Conservation (phyloP, 2,113 vertebrate species). For the Bucco capensis region DNA sequence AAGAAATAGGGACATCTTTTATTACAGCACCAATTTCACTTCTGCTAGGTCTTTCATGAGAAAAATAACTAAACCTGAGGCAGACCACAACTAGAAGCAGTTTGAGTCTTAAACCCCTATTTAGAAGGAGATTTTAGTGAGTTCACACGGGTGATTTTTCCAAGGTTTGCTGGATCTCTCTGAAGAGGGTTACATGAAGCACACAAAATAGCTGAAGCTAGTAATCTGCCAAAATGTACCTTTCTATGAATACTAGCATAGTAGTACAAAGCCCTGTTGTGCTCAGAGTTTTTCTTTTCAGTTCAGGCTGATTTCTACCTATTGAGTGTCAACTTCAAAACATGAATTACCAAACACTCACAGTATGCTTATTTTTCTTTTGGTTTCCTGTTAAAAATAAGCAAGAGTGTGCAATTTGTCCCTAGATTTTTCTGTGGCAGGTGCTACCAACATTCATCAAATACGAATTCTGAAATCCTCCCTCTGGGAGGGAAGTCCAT, state of each 20-base stretch:
- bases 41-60: neutral
- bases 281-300: neutral
- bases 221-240: neutral
- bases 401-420: neutral
- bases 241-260: neutral
- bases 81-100: neutral
- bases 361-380: neutral
- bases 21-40: neutral
- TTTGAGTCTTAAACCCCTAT: neutral
- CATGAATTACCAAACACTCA: neutral
- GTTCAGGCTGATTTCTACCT: conserved; percentile 13
- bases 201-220: neutral
- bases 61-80: neutral
- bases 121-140: neutral
- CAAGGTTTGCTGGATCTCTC: neutral
- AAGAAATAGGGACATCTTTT: neutral
- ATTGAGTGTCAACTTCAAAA: neutral
- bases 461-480: neutral
- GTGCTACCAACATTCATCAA: neutral
- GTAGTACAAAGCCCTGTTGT: neutral
- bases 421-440: neutral
- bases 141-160: neutral
- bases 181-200: neutral
- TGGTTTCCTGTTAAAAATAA: neutral
- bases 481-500: neutral